Conservation (phyloP, 2,888 invertebrate species). For the Erpobdella octoculata region DNA sequence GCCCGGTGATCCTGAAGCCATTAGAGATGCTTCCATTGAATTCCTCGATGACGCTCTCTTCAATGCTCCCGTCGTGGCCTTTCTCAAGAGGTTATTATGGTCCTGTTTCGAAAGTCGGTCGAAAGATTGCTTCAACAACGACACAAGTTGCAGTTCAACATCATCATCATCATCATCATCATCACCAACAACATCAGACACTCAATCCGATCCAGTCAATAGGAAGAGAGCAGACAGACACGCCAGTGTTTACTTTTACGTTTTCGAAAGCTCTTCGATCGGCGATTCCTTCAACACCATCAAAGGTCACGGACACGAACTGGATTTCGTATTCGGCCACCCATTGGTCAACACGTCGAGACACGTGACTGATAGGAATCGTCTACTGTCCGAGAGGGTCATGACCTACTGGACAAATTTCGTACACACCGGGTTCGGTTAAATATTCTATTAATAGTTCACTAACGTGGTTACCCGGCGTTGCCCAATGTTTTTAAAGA, state of each 20-base stretch:
- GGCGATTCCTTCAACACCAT: not conserved
- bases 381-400: constrained; percentile 7
- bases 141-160: constrained; percentile 12
- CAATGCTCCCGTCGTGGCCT: constrained; percentile 19
- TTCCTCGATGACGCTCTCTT: constrained; percentile 24
- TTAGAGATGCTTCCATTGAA: not conserved
- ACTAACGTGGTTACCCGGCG: too few relatives aligned
- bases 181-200: not conserved
- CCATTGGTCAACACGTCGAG: constrained; percentile 7
- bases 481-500: too few relatives aligned
- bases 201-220: not conserved
- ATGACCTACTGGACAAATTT: constrained; percentile 25
- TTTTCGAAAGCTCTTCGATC: not conserved
- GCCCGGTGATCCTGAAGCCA: constrained; percentile 14
- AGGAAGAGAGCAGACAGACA: not conserved
- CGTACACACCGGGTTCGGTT: constrained; percentile 20
- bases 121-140: not conserved
- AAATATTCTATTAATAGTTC: too few relatives aligned
- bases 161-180: too few relatives aligned
- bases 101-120: not conserved
- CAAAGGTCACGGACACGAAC: constrained; percentile 4
- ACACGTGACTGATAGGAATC: not conserved
- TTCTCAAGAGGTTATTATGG: not conserved
- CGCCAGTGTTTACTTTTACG: constrained; percentile 8
- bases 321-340: constrained; percentile 16